These are phyloP conservation scores for Reinhardtius hippoglossoides DNA, from an alignment of 2,113 vertebrate genomes.

Conservation along the genomic window DNA sequence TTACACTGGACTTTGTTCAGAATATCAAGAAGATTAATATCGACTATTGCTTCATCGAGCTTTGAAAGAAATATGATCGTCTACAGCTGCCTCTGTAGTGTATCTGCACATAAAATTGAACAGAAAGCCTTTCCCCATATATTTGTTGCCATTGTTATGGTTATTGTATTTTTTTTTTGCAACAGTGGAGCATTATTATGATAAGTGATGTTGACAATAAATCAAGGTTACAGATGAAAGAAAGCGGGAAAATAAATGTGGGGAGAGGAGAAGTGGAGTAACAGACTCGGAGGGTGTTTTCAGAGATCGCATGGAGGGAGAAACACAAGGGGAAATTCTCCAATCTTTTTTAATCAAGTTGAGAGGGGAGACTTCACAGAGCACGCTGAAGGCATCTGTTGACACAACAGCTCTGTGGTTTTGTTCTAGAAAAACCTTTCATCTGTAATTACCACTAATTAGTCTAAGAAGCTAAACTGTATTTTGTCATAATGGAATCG, in stretches of 20 bases:
- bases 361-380: slow-evolving; percentile 67
- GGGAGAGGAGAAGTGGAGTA: neutral
- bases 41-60: neutral
- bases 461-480: slow-evolving; percentile 73
- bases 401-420: slow-evolving; percentile 68
- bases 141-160: neutral
- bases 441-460: slow-evolving; percentile 81
- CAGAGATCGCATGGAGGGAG: slow-evolving; percentile 3
- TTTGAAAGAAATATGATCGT: neutral
- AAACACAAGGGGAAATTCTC: slow-evolving; percentile 22
- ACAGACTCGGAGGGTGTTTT: neutral
- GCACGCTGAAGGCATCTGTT: slow-evolving; percentile 74
- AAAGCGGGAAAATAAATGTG: slow-evolving; percentile 1
- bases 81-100: slow-evolving; percentile 4
- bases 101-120: neutral
- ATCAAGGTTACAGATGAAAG: slow-evolving; percentile 19
- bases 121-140: neutral
- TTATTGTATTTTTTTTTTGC: slow-evolving; percentile 4
- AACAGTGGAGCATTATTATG: neutral
- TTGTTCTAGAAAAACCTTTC: slow-evolving; percentile 69
- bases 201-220: slow-evolving; percentile 16
- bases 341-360: slow-evolving; percentile 66
- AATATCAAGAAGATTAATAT: neutral
- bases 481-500: slow-evolving; percentile 66
- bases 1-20: neutral